A percentile compares a stretch with the other conserved stretches of the same genome.
Conservation (phyloP, 2,888 invertebrate genomes). For the Bombylius major region DNA sequence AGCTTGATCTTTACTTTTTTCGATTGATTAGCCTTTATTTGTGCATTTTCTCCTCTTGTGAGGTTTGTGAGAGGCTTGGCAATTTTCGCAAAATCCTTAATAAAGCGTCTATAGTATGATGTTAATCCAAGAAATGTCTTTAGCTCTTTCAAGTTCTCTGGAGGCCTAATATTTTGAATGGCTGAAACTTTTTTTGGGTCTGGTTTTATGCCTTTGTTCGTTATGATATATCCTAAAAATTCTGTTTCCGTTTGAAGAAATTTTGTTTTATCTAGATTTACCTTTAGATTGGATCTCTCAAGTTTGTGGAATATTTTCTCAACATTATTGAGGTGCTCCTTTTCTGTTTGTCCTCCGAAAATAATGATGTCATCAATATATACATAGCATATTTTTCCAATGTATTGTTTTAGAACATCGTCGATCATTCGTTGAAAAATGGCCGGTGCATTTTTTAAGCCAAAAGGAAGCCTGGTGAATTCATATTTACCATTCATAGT, state of each 20-base stretch:
- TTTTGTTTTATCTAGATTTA: background rate
- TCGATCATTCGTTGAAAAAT: constrained; percentile 16
- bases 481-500: constrained; percentile 10
- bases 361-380: constrained; percentile 10
- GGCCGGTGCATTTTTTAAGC: constrained; percentile 1
- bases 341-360: constrained; percentile 1
- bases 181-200: too few species aligned
- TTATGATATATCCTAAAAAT: constrained; percentile 1
- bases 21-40: too few species aligned
- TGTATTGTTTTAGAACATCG: constrained; percentile 12
- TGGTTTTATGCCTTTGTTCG: background rate
- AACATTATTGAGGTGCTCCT: background rate
- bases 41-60: too few species aligned
- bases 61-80: too few species aligned
- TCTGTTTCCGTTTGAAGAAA: background rate
- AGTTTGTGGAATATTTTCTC: background rate
- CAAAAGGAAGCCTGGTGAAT: constrained; percentile 2
- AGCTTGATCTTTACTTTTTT: too few species aligned
- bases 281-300: background rate
- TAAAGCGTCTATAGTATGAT: too few species aligned
- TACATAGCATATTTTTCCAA: constrained; percentile 11
- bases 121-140: too few species aligned
- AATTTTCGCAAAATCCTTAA: too few species aligned
- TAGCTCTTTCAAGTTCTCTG: too few species aligned
- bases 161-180: too few species aligned